Conservation (phyloP, 2,888 invertebrate species). For the Drosophila subsilvestris region DNA sequence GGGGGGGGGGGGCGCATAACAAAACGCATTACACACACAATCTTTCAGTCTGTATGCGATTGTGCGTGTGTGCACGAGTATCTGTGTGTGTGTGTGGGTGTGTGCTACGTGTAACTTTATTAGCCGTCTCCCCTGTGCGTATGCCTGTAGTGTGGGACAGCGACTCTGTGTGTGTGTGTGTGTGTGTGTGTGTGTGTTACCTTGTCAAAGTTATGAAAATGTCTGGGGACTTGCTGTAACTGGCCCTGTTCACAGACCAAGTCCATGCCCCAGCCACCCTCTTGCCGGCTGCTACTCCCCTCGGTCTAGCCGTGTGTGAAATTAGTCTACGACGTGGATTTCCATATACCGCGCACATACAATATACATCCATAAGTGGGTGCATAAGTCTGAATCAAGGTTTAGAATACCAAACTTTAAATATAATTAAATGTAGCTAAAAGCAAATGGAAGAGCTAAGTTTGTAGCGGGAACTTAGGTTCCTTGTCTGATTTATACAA, state of each 20-base stretch:
- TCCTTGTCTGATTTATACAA: not conserved
- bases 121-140: conserved; percentile 53
- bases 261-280: not conserved
- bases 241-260: not conserved
- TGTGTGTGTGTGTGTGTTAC: conserved; percentile 68
- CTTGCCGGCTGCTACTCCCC: conserved; percentile 5
- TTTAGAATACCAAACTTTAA: not conserved
- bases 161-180: conserved; percentile 16
- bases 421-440: not conserved
- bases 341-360: conserved; percentile 9
- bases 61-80: not conserved
- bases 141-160: conserved; percentile 6
- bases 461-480: not conserved
- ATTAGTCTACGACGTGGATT: conserved; percentile 59
- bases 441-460: not conserved
- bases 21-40: conserved; percentile 68
- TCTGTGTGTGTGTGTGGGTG: conserved; percentile 30
- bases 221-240: conserved; percentile 53
- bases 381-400: not conserved
- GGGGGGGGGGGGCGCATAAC: conserved; percentile 46
- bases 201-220: conserved; percentile 77
- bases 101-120: conserved; percentile 64
- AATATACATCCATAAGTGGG: not conserved
- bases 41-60: conserved; percentile 46
- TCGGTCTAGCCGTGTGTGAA: conserved; percentile 53